phyloP scores from a whole-genome alignment of 2,113 vertebrate genomes.

The Spheniscus mendiculus region DNA sequence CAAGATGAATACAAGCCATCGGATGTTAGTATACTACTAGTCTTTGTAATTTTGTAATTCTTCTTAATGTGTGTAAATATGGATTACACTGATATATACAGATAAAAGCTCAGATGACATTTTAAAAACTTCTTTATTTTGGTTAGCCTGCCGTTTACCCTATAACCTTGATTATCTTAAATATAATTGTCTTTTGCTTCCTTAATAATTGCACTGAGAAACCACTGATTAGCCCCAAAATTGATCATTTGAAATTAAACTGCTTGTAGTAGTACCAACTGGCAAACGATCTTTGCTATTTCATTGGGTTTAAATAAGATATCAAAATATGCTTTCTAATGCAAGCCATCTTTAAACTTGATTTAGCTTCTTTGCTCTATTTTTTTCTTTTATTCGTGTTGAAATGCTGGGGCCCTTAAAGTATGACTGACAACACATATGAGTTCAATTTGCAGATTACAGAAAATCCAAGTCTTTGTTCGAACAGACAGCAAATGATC shows the following conservation, averaged over 20 bases:
- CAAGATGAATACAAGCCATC: slow-evolving; percentile 94
- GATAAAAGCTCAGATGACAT: not conserved
- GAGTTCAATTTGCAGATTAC: not conserved
- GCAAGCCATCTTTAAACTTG: slow-evolving; percentile 1
- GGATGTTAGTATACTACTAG: slow-evolving; percentile 89
- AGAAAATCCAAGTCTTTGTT: not conserved
- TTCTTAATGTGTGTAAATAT: not conserved
- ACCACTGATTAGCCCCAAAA: not conserved
- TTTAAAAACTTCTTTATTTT: not conserved
- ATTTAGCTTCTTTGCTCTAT: not conserved
- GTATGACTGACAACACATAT: not conserved
- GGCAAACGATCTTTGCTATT: slow-evolving; percentile 31
- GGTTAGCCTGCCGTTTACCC: not conserved
- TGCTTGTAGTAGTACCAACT: not conserved
- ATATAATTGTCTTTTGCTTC: not conserved
- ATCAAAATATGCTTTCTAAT: slow-evolving; percentile 49
- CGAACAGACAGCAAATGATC: not conserved
- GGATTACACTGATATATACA: not conserved
- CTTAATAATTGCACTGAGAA: slow-evolving; percentile 3
- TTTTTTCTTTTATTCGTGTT: not conserved
- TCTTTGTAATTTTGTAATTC: slow-evolving; percentile 37
- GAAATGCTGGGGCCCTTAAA: not conserved
- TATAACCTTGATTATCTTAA: not conserved
- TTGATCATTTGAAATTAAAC: not conserved
- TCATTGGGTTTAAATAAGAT: slow-evolving; percentile 23